Percentiles rank a stretch among this genome's conserved stretches.
Conservation (phyloP, 1,140 invertebrate species). For the Melipona quadrifasciata region DNA sequence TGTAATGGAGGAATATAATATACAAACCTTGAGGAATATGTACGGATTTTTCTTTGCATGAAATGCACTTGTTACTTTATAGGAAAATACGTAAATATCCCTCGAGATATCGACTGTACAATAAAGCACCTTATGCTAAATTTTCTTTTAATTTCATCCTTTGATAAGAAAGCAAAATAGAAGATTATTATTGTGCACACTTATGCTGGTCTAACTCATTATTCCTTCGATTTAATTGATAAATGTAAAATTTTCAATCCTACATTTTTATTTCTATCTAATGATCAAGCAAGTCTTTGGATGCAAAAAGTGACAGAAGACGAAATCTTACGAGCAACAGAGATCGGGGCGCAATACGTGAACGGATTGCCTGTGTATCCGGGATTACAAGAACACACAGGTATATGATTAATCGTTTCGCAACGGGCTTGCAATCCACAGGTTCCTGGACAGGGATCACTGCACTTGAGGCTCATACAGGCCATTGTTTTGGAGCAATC, state of each 20-base stretch:
- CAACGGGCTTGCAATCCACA: conserved; percentile 87
- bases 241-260: neutral
- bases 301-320: conserved; percentile 49
- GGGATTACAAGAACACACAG: conserved; percentile 84
- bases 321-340: conserved; percentile 73
- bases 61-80: no score
- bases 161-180: no score
- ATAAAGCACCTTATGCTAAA: no score
- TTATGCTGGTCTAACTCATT: neutral
- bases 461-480: conserved; percentile 85
- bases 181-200: no score
- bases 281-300: conserved; percentile 47
- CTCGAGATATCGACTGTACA: no score
- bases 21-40: no score
- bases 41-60: no score
- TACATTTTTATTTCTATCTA: neutral
- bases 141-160: no score
- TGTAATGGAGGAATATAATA: no score
- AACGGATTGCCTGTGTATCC: conserved; percentile 86
- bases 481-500: conserved; percentile 86
- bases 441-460: conserved; percentile 85
- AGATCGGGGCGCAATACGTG: conserved; percentile 66
- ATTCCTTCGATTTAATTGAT: neutral
- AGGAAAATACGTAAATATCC: no score
- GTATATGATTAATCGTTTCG: conserved; percentile 85